Evolutionary conservation across 53 echinoderm and acorn worm genomes (phyloP).

Genomic region (Echinometra lucunter): DNA sequence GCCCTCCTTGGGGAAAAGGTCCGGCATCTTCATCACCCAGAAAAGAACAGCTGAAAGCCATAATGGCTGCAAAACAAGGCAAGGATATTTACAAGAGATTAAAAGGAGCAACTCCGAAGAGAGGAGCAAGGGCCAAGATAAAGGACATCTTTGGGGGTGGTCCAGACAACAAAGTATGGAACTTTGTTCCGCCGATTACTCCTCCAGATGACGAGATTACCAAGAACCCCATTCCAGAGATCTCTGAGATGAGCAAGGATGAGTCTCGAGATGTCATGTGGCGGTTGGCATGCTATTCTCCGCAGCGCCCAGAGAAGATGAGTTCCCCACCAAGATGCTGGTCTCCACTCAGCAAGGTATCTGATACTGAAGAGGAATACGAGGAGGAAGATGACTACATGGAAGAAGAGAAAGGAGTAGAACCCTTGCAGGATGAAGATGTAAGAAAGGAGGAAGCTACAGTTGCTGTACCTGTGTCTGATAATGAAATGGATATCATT

Average conservation of each 20-base stretch:
- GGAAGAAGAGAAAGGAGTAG: slow-evolving; percentile 40
- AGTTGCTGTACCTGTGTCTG: slow-evolving; percentile 23
- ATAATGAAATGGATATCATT: slow-evolving; percentile 66
- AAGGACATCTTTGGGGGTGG: slow-evolving; percentile 62
- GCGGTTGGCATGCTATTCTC: slow-evolving; percentile 85
- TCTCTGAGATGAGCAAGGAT: slow-evolving; percentile 53
- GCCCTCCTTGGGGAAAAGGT: background rate
- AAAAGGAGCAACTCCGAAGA: slow-evolving; percentile 1
- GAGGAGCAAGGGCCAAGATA: slow-evolving; percentile 5
- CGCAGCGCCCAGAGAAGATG: slow-evolving; percentile 66
- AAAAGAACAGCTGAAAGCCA: slow-evolving; percentile 54
- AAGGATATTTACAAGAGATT: slow-evolving; percentile 49
- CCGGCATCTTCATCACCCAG: slow-evolving; percentile 41
- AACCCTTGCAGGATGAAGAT: background rate
- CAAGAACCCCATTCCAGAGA: slow-evolving; percentile 64
- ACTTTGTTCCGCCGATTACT: slow-evolving; percentile 66
- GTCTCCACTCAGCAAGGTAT: slow-evolving; percentile 74
- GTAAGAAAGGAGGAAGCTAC: slow-evolving; percentile 20
- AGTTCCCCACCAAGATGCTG: slow-evolving; percentile 85
- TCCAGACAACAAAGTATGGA: slow-evolving; percentile 64
- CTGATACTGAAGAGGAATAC: slow-evolving; percentile 60
- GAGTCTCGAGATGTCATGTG: slow-evolving; percentile 84
- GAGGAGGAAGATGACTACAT: slow-evolving; percentile 55
- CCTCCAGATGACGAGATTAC: slow-evolving; percentile 42
- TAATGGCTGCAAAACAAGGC: slow-evolving; percentile 42